Conservation (phyloP, 2,888 invertebrate species). For the Brachyopa scutellaris region DNA sequence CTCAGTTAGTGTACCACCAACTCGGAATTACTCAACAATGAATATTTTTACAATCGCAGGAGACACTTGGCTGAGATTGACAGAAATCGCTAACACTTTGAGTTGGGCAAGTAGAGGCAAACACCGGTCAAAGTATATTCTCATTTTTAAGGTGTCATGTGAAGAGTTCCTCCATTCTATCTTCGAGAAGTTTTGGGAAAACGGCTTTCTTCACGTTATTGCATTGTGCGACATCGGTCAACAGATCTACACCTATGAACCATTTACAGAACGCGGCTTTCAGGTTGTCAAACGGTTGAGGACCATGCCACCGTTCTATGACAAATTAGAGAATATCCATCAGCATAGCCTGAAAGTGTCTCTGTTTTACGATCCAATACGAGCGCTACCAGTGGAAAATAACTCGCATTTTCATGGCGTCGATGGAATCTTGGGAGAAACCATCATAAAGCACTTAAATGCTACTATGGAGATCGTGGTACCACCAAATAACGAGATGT, state of each 20-base stretch:
- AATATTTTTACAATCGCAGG: slow-evolving; percentile 30
- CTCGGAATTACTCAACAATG: slow-evolving; percentile 16
- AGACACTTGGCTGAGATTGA: background rate
- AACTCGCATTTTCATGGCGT: slow-evolving; percentile 73
- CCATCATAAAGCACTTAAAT: slow-evolving; percentile 75
- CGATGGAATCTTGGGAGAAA: slow-evolving; percentile 75
- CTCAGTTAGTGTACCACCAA: background rate
- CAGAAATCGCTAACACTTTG: background rate
- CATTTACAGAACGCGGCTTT: slow-evolving; percentile 75
- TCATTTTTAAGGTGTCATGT: slow-evolving; percentile 75
- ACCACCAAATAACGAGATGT: slow-evolving; percentile 76
- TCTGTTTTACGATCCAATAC: slow-evolving; percentile 76
- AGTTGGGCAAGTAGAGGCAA: slow-evolving; percentile 53
- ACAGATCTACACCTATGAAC: slow-evolving; percentile 76
- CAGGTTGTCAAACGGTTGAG: background rate
- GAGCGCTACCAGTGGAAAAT: slow-evolving; percentile 74
- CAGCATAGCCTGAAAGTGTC: slow-evolving; percentile 75
- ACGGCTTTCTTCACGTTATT: slow-evolving; percentile 75
- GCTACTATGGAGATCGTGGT: slow-evolving; percentile 76
- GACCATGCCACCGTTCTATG: slow-evolving; percentile 58
- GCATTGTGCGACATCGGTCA: slow-evolving; percentile 65
- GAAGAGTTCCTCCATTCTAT: slow-evolving; percentile 70
- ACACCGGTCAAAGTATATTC: slow-evolving; percentile 76
- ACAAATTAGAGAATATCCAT: slow-evolving; percentile 76
- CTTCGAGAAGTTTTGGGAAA: slow-evolving; percentile 76